These are phyloP conservation scores for Ctenodactylus gundi DNA, from an alignment of 2,113 vertebrate genomes.

Conservation along the genomic window DNA sequence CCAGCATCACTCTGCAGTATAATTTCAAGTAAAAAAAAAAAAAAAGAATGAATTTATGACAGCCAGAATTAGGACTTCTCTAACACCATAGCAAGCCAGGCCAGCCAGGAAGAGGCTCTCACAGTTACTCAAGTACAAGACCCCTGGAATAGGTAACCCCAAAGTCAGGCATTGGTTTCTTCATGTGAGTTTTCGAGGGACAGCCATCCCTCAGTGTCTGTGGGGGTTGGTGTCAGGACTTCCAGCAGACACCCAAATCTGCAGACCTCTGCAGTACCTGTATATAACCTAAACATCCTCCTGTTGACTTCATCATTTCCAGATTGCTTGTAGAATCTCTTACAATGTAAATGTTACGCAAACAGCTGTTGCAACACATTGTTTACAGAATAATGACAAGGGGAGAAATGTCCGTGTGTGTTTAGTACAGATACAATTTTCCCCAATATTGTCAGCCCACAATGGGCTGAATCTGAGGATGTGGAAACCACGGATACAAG, in stretches of 20 bases:
- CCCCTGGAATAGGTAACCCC: background rate
- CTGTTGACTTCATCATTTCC: background rate
- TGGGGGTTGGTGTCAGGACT: background rate
- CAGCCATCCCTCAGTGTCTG: background rate
- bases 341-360: background rate
- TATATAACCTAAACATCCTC: background rate
- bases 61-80: background rate
- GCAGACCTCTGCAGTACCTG: background rate
- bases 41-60: background rate
- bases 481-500: background rate
- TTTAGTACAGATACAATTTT: background rate
- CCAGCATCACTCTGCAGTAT: slow-evolving; percentile 21
- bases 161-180: background rate
- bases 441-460: background rate
- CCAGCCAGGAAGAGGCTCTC: background rate
- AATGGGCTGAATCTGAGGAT: background rate
- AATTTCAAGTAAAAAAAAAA: slow-evolving; percentile 34
- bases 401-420: background rate
- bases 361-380: background rate
- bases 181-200: background rate
- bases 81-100: background rate
- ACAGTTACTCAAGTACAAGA: slow-evolving; percentile 8
- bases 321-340: background rate
- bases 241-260: background rate
- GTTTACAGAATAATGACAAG: background rate